Base-by-base conservation (phyloP, 2,888 invertebrate genomes). In the Netelia virgata region DNA sequence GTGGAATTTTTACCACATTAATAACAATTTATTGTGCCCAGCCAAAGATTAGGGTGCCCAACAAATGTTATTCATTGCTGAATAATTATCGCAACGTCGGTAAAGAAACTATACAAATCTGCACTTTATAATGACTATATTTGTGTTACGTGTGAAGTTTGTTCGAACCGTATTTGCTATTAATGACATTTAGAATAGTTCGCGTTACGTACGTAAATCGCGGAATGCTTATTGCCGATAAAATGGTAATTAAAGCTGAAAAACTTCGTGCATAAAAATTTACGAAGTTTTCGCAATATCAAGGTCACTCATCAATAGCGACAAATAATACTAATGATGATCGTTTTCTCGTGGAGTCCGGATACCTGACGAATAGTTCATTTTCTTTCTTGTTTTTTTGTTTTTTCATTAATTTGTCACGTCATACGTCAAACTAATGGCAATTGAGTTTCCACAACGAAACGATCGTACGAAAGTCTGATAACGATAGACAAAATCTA, bases 381-480 rank as follows among this genome's bases (percentile, higher is more conserved):
- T 41, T 47, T 18, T 61, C 53, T 72, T 18, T 36, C 23, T 23
- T 23, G 1, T 23, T 23, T 23, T 23, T 23, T 23, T 61, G 50
- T 77, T 18, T 77, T 73, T 63, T 81, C 81, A 50, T 84, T 76
- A 66, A 83, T 79, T 84, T 84, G 83, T 86, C 82, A 86, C 84
- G 84, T 69, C 70, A 69, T 80, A 70, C 59, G 74, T 86, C 82
- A 84, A 43, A 36, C 72, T 78, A 41, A 83, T 84, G 81, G 69
- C 61, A 76, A 82, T 78, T 64, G 70, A 72, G 23, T 57, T 69
- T 61, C 14, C 55, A 55, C 16, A 57, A 57, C 57, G 57, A 83
- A 63, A 61, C 86, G 73, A 87, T 70, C 55, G 66, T 43, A 85
- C 86, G 75, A 83, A 63, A 73, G 74, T 73, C 68, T 63, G 41